Evolutionary conservation across 2,797 vertebrate species (phyloP), one percentile per base, ranked within the genome.

Genomic region (Aulostomus chinensis): DNA sequence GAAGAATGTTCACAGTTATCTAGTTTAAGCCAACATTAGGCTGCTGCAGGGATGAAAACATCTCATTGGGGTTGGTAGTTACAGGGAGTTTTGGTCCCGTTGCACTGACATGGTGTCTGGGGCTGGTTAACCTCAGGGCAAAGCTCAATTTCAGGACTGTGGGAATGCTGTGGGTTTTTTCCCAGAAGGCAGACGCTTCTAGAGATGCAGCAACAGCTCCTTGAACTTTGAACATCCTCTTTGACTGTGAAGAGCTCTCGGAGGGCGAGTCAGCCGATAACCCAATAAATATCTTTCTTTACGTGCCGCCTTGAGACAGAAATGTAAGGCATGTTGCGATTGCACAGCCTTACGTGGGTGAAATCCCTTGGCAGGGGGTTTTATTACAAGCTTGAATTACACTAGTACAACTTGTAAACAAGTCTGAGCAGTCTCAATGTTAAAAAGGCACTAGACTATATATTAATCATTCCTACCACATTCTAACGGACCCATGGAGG

Each of bases 181-280:
- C 61, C 64, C 68, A 62, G 51, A 51, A 72, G 52, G 18, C 29
- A 13, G 14, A n/a, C 5, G 11, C 45, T 50, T 5, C 2, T 2
- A 64, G 39, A 51, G 33, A 3, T 53, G 45, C 48, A 57, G 57
- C 68, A 70, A 46, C 31, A 47, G 14, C 51, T 73, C 16, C 35
- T 58, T 85, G 84, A 76, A 80, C 86, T 87, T 87, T 89, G 80
- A 79, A 81, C 77, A 80, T 75, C 56, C 35, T 63, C 39, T 61
- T 9, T 15, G 21, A 76, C 58, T 35, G 42, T 52, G 58, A 56
- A 42, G 54, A 53, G 51, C 59, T 73, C 24, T 49, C 50, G 10
- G 41, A 68, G 56, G 58, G 73, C 24, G 58, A 81, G 67, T 79
- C 36, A 3, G 38, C 45, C 56, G 69, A 69, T 71, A 66, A 74